Percentiles rank a stretch among this genome's conserved stretches.
These are phyloP conservation scores for Drosophila kambysellisi DNA, from an alignment of 2,888 invertebrate genomes.

Conservation along the genomic window DNA sequence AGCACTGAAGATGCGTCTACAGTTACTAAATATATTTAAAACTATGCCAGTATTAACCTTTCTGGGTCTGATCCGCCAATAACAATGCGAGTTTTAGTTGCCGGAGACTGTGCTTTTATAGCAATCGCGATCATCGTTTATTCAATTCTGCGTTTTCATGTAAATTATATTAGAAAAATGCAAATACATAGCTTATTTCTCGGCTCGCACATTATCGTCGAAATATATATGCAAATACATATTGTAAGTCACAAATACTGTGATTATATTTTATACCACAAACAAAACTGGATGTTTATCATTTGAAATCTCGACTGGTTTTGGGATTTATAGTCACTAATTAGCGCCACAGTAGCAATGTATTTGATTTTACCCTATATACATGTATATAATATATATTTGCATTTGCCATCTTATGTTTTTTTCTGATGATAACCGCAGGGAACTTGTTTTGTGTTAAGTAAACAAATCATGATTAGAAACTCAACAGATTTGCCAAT, in stretches of 20 bases:
- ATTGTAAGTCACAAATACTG: slow-evolving; percentile 49
- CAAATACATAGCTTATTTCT: slow-evolving; percentile 23
- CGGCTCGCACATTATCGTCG: slow-evolving; percentile 14
- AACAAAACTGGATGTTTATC: slow-evolving; percentile 37
- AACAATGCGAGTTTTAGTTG: slow-evolving; percentile 40
- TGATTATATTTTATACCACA: slow-evolving; percentile 20
- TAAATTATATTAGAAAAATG: slow-evolving; percentile 1
- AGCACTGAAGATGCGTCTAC: neutral
- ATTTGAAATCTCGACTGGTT: slow-evolving; percentile 59
- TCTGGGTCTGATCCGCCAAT: slow-evolving; percentile 23
- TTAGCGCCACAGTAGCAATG: slow-evolving; percentile 51
- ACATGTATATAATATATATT: slow-evolving; percentile 1
- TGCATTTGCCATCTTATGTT: slow-evolving; percentile 8
- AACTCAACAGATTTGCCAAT: neutral
- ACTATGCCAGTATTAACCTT: slow-evolving; percentile 32
- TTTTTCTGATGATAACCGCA: neutral
- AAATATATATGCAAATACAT: slow-evolving; percentile 10
- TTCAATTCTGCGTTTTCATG: slow-evolving; percentile 11
- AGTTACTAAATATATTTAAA: neutral
- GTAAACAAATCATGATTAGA: neutral
- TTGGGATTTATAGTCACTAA: slow-evolving; percentile 63
- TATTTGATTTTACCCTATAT: slow-evolving; percentile 11
- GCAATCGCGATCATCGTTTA: slow-evolving; percentile 12
- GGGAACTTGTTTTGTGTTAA: slow-evolving; percentile 7
- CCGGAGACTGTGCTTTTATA: slow-evolving; percentile 48